These are phyloP conservation scores for Cataglyphis cursor DNA, from an alignment of 2,888 invertebrate species.

Conservation along the genomic window DNA sequence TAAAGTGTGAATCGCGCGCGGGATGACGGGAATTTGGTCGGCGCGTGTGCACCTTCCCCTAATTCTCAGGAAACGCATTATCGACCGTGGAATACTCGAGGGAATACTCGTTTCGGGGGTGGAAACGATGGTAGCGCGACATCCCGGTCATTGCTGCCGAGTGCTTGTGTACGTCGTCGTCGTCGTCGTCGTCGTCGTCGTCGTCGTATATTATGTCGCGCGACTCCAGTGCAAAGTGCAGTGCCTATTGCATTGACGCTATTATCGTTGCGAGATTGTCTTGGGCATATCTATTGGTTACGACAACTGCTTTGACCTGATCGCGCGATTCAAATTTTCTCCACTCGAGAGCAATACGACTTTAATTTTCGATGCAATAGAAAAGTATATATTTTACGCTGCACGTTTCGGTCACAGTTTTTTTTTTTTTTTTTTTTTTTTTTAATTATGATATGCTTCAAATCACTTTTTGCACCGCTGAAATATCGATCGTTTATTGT, in stretches of 20 bases:
- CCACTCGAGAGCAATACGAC: neutral
- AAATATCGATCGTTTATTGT: neutral
- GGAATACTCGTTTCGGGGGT: slow-evolving; percentile 17
- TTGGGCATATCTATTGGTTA: neutral
- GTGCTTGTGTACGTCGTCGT: slow-evolving; percentile 36
- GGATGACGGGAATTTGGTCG: neutral
- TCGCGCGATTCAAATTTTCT: neutral
- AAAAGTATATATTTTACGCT: neutral
- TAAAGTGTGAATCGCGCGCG: neutral
- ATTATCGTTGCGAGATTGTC: slow-evolving; percentile 1
- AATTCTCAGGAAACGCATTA: slow-evolving; percentile 45
- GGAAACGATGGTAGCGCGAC: slow-evolving; percentile 7
- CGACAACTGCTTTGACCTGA: slow-evolving; percentile 20
- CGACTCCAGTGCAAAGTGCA: slow-evolving; percentile 81
- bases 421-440: neutral
- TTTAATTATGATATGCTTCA: too few species aligned
- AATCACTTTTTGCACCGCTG: neutral
- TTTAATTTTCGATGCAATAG: neutral
- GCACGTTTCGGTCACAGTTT: neutral
- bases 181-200: slow-evolving; percentile 13
- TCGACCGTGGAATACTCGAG: slow-evolving; percentile 44
- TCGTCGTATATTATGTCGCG: slow-evolving; percentile 32
- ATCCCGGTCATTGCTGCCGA: neutral
- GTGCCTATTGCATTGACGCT: slow-evolving; percentile 75
- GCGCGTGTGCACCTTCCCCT: slow-evolving; percentile 41